A percentile compares a stretch with the other conserved stretches of the same genome.
Conservation (phyloP, 1,140 invertebrate genomes). For the Drosophila lowei region DNA sequence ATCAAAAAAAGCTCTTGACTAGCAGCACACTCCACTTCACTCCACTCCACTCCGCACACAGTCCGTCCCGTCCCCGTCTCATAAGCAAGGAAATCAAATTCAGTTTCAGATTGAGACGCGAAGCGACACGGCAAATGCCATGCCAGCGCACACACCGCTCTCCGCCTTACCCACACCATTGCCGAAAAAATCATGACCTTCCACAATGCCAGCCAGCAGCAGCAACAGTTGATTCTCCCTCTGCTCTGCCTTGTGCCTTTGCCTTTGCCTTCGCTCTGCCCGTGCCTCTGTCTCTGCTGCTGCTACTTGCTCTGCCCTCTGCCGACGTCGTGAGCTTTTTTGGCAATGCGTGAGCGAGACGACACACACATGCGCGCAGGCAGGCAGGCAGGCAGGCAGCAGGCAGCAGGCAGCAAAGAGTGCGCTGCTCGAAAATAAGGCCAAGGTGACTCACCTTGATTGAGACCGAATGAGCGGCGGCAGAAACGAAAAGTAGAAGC, state of each 20-base stretch:
- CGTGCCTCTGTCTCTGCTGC: conserved; percentile 18
- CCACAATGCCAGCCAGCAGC: conserved; percentile 74
- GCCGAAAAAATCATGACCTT: conserved; percentile 82
- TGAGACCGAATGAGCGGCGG: conserved; percentile 78
- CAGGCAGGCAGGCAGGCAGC: conserved; percentile 10
- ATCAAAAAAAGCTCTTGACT: conserved; percentile 18
- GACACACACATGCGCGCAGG: conserved; percentile 35
- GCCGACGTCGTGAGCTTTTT: conserved; percentile 55
- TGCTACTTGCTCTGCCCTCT: too few species aligned
- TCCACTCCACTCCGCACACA: too few species aligned
- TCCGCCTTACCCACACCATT: conserved; percentile 26
- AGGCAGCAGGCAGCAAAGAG: conserved; percentile 48
- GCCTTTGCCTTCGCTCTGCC: conserved; percentile 50
- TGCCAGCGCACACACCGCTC: conserved; percentile 48
- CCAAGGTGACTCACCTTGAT: conserved; percentile 83
- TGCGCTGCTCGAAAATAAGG: conserved; percentile 82
- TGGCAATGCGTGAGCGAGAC: conserved; percentile 75
- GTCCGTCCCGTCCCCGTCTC: background rate
- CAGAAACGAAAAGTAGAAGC: conserved; percentile 57
- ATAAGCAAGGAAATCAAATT: conserved; percentile 55
- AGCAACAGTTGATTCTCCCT: conserved; percentile 44
- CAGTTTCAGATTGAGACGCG: conserved; percentile 41
- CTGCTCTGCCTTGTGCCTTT: conserved; percentile 9
- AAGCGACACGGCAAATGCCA: conserved; percentile 59
- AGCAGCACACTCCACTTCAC: conserved; percentile 5